phyloP scores from a whole-genome alignment of 2,888 invertebrate species.

The Eupithecia inturbata region DNA sequence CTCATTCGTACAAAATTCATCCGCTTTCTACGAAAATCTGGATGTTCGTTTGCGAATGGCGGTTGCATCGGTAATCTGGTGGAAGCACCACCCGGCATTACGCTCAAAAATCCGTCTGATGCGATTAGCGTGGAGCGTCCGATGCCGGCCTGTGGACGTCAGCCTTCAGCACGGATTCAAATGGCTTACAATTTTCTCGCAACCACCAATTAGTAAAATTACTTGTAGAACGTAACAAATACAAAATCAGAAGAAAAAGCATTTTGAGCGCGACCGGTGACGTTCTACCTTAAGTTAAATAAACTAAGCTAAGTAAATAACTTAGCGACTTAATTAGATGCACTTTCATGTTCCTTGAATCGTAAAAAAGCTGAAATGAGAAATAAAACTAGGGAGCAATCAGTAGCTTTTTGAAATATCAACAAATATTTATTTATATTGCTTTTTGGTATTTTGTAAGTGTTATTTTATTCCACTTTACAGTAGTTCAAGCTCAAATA shows the following conservation, averaged over 20 bases:
- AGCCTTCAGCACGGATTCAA: too few relatives aligned
- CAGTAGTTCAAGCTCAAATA: neutral
- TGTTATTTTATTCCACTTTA: neutral
- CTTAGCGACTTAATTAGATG: conserved; percentile 33
- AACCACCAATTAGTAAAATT: neutral
- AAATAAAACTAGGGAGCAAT: neutral
- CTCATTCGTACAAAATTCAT: too few relatives aligned
- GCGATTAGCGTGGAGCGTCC: too few relatives aligned
- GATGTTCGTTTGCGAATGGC: too few relatives aligned
- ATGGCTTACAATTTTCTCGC: neutral
- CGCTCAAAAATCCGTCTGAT: too few relatives aligned
- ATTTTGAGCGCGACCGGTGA: too few relatives aligned
- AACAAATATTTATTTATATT: neutral
- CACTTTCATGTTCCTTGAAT: conserved; percentile 22
- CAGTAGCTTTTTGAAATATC: neutral
- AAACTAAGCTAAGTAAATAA: conserved; percentile 30
- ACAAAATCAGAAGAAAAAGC: too few relatives aligned
- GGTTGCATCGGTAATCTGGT: too few relatives aligned
- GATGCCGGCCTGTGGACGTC: too few relatives aligned
- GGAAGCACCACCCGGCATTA: too few relatives aligned
- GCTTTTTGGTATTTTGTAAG: neutral
- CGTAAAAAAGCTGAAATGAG: conserved; percentile 32
- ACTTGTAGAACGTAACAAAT: too few relatives aligned
- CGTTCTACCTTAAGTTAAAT: neutral
- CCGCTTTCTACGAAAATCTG: too few relatives aligned